Base-by-base conservation (phyloP, 2,797 vertebrate genomes). In the Coregonus sp. region DNA sequence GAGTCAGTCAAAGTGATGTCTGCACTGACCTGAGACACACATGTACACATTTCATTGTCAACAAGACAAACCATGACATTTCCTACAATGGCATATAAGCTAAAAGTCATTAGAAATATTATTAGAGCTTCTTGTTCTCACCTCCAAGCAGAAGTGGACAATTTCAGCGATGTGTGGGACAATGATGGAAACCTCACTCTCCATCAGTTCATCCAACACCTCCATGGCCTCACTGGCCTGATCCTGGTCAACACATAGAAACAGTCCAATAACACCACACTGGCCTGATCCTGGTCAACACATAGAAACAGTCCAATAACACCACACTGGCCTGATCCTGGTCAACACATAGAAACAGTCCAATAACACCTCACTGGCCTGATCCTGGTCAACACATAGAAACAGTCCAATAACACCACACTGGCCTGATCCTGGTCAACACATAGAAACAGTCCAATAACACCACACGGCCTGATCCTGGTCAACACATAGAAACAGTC, bases 151-250 rank as follows among this genome's bases (percentile, higher is more conserved):
- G 89, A 97, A 97, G 18, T 75, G 83, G 72, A 98, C 93, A 14
- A 97, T 93, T 2, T 95, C 95, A 0, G 94, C 61, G 20, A 97
- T 83, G 78, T 97, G 92, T 4, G 95, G 95, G 3, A 95, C 93
- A 1, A 98, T 89, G 80, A 98, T 91, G 15, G 96, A 95, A 63
- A 97, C 90, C 70, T 97, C 95, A 0, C 94, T 96, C 88, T 97
- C 96, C 90, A 97, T 94, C 66, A 98, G 90, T 85, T 97, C 96
- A 84, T 97, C 96, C 37, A 97, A 93, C 68, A 96, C 95, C 86
- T 98, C 97, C 94, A 98, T 93, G 2, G 95, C 94, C 80, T 97
- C 95, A 9, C 95, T 94, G 74, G 97, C 96, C 77, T 97, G 95
- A 69, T 86, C 85, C 97, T 98, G 82, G 25, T 29, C 18, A 72